These are phyloP conservation scores for Apotomis betuletana DNA, from an alignment of 2,888 invertebrate genomes.

Conservation along the genomic window DNA sequence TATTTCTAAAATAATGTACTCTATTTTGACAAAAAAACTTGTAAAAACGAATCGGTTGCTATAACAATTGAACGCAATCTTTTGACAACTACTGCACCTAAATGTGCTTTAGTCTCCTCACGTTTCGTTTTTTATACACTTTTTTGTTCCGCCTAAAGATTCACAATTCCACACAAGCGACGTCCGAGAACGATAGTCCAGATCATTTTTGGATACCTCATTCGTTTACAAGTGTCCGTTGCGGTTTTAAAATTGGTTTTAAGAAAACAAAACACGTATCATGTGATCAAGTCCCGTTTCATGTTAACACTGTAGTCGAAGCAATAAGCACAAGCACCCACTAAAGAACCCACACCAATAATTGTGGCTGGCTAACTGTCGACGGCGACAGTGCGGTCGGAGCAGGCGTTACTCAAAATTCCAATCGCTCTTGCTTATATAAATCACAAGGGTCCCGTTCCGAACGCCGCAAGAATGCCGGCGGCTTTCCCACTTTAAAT, in stretches of 20 bases:
- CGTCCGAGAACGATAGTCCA: too few relatives aligned
- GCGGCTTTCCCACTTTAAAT: conserved; percentile 7
- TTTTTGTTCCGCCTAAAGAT: background rate
- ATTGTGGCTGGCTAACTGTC: conserved; percentile 19
- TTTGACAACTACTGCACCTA: conserved; percentile 14
- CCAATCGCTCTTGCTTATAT: conserved; percentile 45
- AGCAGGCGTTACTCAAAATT: conserved; percentile 51
- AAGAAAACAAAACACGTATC: too few relatives aligned
- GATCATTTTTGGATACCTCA: background rate
- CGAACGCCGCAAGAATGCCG: conserved; percentile 35
- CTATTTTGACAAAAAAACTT: background rate
- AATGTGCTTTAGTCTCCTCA: conserved; percentile 10
- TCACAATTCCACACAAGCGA: background rate
- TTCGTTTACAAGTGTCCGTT: background rate
- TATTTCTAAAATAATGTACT: background rate
- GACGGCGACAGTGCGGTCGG: conserved; percentile 46
- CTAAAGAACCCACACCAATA: conserved; percentile 21
- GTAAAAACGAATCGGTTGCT: conserved; percentile 8
- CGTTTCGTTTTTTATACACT: background rate
- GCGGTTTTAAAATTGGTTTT: too few relatives aligned
- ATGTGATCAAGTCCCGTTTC: conserved; percentile 1
- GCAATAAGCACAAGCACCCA: conserved; percentile 7
- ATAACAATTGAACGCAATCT: conserved; percentile 23
- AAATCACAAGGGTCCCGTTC: conserved; percentile 47
- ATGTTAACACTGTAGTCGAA: conserved; percentile 8